Evolutionary conservation across 2,797 vertebrate genomes (phyloP).

Genomic region (Leuciscus waleckii): DNA sequence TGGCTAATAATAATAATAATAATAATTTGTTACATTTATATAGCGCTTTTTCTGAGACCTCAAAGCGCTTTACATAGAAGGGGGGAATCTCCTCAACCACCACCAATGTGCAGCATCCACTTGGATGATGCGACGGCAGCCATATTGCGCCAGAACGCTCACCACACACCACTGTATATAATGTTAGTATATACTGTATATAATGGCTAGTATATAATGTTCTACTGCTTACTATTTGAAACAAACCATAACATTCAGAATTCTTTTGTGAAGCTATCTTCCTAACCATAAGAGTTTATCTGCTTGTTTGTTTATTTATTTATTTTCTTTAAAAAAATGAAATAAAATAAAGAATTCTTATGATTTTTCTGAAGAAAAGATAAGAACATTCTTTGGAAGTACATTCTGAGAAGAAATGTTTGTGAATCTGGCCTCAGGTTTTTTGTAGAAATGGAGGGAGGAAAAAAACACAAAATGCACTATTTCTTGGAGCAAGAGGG

Average conservation of each 20-base stretch:
- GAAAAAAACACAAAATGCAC: constrained; percentile 1
- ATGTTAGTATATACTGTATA: too few relatives aligned
- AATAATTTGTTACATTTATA: too few relatives aligned
- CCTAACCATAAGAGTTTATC: background rate
- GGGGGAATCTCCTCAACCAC: too few relatives aligned
- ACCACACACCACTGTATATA: too few relatives aligned
- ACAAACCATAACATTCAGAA: background rate
- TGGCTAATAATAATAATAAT: too few relatives aligned
- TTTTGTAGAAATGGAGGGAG: constrained; percentile 25
- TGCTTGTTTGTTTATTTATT: background rate
- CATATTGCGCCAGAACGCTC: too few relatives aligned
- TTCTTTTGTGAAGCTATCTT: background rate
- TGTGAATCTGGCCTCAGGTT: constrained; percentile 12
- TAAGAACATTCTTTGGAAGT: background rate
- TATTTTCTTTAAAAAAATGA: background rate
- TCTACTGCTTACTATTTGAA: background rate
- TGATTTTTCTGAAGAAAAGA: background rate
- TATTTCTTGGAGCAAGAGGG: constrained; percentile 11
- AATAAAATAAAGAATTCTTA: too few relatives aligned
- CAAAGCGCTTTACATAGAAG: too few relatives aligned
- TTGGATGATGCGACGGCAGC: too few relatives aligned
- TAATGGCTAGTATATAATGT: background rate
- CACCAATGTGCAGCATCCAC: too few relatives aligned
- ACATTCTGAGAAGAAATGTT: constrained; percentile 4
- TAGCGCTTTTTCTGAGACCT: too few relatives aligned